Evolutionary conservation across 2,888 invertebrate genomes (phyloP), one percentile per base, ranked within the genome.

Genomic region (Eupeodes luniger): DNA sequence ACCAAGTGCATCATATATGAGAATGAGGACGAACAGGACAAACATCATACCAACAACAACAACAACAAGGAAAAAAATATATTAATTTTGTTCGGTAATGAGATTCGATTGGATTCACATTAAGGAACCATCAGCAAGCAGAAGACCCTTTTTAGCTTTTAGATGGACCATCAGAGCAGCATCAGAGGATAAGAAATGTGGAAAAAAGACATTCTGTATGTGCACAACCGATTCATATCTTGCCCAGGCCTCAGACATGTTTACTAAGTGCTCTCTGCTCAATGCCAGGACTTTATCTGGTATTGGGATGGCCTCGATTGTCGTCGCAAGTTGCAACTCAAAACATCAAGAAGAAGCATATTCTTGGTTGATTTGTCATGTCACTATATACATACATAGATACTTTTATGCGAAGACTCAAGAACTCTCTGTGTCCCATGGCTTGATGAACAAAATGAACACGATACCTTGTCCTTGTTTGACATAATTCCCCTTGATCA

Each of bases 401-500:
- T 40, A 9, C 27, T 27, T 27, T 27, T 27, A 27, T 27, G 40
- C 9, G 40, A 9, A 40, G 40, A 5, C 9, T 40, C 40, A 9
- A 59, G 34, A 47, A 12, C 9, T 57, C 14, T 64, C 64, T 47
- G 64, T 62, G 67, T 79, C 44, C 62, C 61, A 64, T 47, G 72
- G 70, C 64, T 78, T 74, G 81, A 81, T 34, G 77, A 27, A 75
- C 79, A 79, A 75, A 86, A 90, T 87, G 83, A 90, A 90, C 89
- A 90, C 90, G 90, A 90, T 90, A 90, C 90, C 90, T 91, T 91
- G 91, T 92, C 91, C 92, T 91, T 92, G 92, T 93, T 92, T 92
- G 92, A 93, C 92, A 92, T 92, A 92, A 92, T 93, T 91, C 91
- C 91, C 89, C 91, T 90, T 92, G 93, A 92, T 92, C 92, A 92